Evolutionary conservation across 2,888 invertebrate genomes (phyloP), one percentile per base, ranked within the genome.

Genomic region (Marronus borbonicus): DNA sequence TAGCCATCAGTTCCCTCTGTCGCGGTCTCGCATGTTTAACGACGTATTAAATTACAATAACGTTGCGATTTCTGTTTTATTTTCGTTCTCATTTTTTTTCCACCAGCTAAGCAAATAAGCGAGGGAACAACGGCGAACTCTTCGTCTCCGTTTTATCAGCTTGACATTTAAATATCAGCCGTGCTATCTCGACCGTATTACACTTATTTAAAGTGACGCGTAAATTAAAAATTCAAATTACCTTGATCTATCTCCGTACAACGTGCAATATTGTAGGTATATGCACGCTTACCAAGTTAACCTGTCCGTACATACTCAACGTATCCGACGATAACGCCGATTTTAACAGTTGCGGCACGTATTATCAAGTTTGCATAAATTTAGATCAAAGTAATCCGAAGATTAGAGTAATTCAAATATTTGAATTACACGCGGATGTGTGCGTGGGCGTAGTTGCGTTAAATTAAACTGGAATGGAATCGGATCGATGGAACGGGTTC

Each of bases 181-280:
- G 68, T 50, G n/a, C 68, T 24, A 68, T 68, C 50, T 68, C 68
- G 28, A 50, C 68, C 1, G 68, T 50, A 68, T 68, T 68, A 50
- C 17, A 49, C 68, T 68, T 68, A 68, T 68, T 68, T 50, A 68
- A 68, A 68, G 50, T 68, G 50, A 68, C 49, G 49, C 28, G 50
- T 24, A 68, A 68, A 68, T 68, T 68, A 68, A 68, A 50, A 68
- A 68, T 68, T 68, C 50, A 68, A 68, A 68, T 68, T 68, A 68
- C 28, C n/a, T 50, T 50, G 4, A 68, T 28, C 28, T 68, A 28
- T 68, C 28, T 50, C 28, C 5, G 5, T 68, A 14, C 62, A 8
- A 12, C 44, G 44, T 8, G 44, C 44, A 8, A 44, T 44, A 44
- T 44, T 44, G 44, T 12, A 44, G 44, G 8, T 44, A 44, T 1